Evolutionary conservation across 1,140 invertebrate species (phyloP).

Genomic region (Rhagoletis pomonella): DNA sequence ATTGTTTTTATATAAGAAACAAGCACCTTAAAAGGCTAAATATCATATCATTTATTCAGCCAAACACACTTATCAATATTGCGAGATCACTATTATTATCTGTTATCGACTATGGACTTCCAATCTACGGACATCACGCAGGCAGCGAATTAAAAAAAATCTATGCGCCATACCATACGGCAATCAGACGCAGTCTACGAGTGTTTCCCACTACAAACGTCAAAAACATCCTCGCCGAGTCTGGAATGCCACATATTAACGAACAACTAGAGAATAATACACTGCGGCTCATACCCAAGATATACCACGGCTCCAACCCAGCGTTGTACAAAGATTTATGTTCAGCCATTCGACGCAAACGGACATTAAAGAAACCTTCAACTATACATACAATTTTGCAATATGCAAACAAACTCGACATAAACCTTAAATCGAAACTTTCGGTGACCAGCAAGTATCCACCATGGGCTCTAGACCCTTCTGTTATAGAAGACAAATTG

Average conservation of each 20-base stretch:
- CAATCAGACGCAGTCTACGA: background rate
- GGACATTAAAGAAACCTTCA: too few species aligned
- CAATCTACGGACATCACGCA: background rate
- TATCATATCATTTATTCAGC: background rate
- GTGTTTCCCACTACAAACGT: background rate
- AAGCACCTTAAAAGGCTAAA: background rate
- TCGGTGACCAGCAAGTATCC: too few species aligned
- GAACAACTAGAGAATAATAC: background rate
- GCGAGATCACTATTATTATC: background rate
- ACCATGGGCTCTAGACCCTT: too few species aligned
- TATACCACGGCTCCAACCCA: too few species aligned
- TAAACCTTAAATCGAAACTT: too few species aligned
- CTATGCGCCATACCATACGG: background rate
- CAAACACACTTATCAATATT: background rate
- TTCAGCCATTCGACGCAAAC: too few species aligned
- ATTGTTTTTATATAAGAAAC: too few species aligned
- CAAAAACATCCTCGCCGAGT: background rate
- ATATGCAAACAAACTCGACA: too few species aligned
- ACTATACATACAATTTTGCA: too few species aligned
- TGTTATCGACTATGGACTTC: background rate
- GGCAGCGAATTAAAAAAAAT: background rate
- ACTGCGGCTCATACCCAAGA: background rate
- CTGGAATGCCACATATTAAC: background rate
- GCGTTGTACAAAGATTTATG: too few species aligned
- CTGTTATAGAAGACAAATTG: too few species aligned